Evolutionary conservation across 2,797 vertebrate species (phyloP), one percentile per base, ranked within the genome.

Genomic region (Falco novaeseelandiae): DNA sequence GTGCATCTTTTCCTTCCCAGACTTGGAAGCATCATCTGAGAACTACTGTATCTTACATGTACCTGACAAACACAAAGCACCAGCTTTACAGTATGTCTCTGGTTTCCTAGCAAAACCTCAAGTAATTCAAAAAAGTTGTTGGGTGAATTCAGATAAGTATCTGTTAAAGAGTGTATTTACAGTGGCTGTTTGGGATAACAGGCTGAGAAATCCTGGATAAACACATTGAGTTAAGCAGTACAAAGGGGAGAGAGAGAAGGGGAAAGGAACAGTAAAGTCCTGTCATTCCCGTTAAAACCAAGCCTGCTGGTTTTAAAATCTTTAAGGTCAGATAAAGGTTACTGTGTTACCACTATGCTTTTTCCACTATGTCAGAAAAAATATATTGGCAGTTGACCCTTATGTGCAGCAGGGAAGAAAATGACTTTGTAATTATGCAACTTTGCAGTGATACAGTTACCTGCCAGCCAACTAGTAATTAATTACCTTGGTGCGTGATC

Each of bases 11-110:
- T 48, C 34, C 57, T 61, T 66, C 29, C 29, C 32, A 7, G 44
- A 44, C 18, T 13, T 16, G 3, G 34, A 46, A 67, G 18, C 18
- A 22, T 36, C 8, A 0, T 25, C 40, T 70, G 36, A 36, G 46
- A 49, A 13, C 62, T n/a, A 5, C 42, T 0, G 1, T 36, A 26
- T 46, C 40, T 71, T 49, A 6, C 2, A 0, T 8, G 14, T 21
- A 30, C 25, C n/a, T 55, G 66, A 30, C 30, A 54, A 32, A 32
- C 30, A 57, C n/a, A 51, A 26, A 40, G 23, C 54, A 25, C 36
- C 54, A 38, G 57, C 61, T 54, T 61, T 34, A 3, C 4, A 5
- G 48, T 8, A 2, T 4, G 10, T 22, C 63, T 36, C 52, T 40
- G 70, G 26, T 46, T 61, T 71, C 59, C 42, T 10, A 52, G 58